Conservation (phyloP, 1,140 invertebrate species). For the Dendrolimus kikuchii region DNA sequence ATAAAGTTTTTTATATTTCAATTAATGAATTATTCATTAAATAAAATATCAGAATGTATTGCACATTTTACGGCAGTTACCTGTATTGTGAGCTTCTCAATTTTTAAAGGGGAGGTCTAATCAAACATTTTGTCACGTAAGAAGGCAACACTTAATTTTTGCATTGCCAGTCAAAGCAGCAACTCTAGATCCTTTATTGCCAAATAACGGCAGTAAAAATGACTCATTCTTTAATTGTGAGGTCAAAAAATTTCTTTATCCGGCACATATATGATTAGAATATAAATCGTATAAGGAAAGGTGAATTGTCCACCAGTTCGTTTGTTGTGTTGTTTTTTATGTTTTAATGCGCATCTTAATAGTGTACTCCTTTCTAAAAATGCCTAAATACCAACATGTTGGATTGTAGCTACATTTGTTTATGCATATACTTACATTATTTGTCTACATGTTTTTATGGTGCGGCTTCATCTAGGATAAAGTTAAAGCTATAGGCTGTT, state of each 20-base stretch:
- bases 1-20: no score
- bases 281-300: constrained; percentile 47
- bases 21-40: no score
- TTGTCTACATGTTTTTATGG: constrained; percentile 3
- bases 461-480: no score
- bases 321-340: constrained; percentile 25
- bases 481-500: no score
- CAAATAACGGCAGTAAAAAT: constrained; percentile 42
- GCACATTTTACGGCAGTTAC: no score
- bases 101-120: no score
- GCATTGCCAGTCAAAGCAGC: constrained; percentile 8
- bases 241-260: constrained; percentile 46
- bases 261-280: constrained; percentile 26
- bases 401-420: neutral
- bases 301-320: constrained; percentile 19
- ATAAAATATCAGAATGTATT: no score
- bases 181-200: constrained; percentile 33
- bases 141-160: neutral
- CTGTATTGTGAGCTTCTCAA: no score
- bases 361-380: constrained; percentile 37
- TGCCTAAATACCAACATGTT: constrained; percentile 14
- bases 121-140: neutral
- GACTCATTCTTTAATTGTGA: constrained; percentile 48
- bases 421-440: constrained; percentile 2
- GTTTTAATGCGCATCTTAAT: constrained; percentile 41